phyloP scores from a whole-genome alignment of 2,888 invertebrate species.

The Eupsilia transversa region DNA sequence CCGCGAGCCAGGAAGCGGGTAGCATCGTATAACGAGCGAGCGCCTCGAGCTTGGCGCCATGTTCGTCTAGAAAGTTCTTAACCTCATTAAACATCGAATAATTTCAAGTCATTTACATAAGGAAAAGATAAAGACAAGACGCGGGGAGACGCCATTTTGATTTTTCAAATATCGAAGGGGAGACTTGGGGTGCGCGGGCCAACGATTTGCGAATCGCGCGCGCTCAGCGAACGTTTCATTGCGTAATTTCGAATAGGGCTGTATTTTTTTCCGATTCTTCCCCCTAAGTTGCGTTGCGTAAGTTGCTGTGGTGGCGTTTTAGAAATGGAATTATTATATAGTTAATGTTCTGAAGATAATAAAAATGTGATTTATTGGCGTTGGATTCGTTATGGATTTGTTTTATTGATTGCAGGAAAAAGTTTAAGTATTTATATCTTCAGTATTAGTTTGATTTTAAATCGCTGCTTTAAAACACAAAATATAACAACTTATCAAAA shows the following conservation, averaged over 20 bases:
- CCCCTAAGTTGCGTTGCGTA: conserved; percentile 71
- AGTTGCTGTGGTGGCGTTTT: conserved; percentile 72
- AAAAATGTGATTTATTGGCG: conserved; percentile 60
- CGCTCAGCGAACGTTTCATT: conserved; percentile 86
- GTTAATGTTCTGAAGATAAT: conserved; percentile 64
- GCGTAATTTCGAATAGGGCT: conserved; percentile 80
- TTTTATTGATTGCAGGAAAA: conserved; percentile 45
- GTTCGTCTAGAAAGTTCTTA: conserved; percentile 86
- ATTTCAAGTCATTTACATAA: conserved; percentile 87
- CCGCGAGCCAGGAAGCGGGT: conserved; percentile 72
- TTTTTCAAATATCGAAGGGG: conserved; percentile 86
- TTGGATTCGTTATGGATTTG: conserved; percentile 54
- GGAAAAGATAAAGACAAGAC: conserved; percentile 90
- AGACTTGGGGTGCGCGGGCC: conserved; percentile 78
- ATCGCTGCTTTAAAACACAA: background rate
- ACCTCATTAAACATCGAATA: conserved; percentile 85
- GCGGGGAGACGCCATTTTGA: conserved; percentile 86
- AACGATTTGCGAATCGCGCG: conserved; percentile 84
- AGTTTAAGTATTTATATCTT: background rate
- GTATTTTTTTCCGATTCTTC: conserved; percentile 69
- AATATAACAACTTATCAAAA: background rate
- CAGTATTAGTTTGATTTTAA: background rate
- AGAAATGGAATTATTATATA: conserved; percentile 66
- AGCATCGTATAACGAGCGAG: conserved; percentile 75
- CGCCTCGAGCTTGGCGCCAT: conserved; percentile 77